These are phyloP conservation scores for Ricordea florida DNA, from an alignment of 92 coral and sea anemone species.

Conservation along the genomic window DNA sequence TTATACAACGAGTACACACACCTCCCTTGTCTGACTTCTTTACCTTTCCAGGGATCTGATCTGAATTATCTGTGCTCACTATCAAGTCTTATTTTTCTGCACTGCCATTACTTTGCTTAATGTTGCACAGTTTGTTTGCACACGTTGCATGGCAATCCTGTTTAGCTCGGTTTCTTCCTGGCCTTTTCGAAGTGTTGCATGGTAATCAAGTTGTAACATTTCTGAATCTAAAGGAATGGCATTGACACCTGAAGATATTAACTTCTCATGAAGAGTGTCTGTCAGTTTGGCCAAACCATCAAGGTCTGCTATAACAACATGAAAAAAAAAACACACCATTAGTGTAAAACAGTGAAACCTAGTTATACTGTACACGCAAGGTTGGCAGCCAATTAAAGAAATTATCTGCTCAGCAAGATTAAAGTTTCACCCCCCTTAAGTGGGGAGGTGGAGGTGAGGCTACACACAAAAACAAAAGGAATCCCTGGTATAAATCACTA, in stretches of 20 bases:
- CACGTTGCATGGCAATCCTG: conserved; percentile 68
- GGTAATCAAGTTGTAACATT: conserved; percentile 81
- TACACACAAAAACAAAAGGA: too few relatives aligned
- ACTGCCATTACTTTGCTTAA: conserved; percentile 71
- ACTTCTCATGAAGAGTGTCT: conserved; percentile 72
- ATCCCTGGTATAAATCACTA: too few relatives aligned
- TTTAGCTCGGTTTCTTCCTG: conserved; percentile 83
- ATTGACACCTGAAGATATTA: conserved; percentile 84
- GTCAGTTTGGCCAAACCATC: conserved; percentile 74
- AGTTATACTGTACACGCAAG: neutral
- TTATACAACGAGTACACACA: too few relatives aligned
- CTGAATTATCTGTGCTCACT: too few relatives aligned
- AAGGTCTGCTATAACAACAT: conserved; percentile 65
- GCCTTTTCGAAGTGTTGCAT: conserved; percentile 82
- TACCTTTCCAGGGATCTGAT: too few relatives aligned
- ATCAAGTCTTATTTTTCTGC: neutral
- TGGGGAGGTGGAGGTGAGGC: too few relatives aligned
- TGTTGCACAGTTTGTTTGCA: conserved; percentile 88
- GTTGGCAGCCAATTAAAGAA: too few relatives aligned
- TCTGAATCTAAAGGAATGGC: conserved; percentile 92
- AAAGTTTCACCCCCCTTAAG: too few relatives aligned
- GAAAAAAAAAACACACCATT: neutral
- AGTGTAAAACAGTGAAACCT: neutral
- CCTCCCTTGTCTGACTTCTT: too few relatives aligned
- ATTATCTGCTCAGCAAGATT: too few relatives aligned